Base-by-base conservation (phyloP, 2,797 vertebrate species). In the Catharus ustulatus region DNA sequence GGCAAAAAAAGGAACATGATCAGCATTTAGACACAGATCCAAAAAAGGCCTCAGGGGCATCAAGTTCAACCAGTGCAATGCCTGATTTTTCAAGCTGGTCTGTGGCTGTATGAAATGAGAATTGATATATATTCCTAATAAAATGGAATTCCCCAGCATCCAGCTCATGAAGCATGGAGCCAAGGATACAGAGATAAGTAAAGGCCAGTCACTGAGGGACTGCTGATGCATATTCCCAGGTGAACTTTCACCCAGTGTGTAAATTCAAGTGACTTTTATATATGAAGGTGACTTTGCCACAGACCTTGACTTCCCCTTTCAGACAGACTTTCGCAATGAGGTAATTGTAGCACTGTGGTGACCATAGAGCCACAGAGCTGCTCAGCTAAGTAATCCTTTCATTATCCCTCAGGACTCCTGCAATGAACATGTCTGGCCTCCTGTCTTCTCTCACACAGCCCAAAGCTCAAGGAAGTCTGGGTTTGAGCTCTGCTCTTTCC, bases 221-320 rank as follows among this genome's bases (percentile, higher is more conserved):
- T 49, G 36, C 62, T 72, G 69, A 91, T 30, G 14, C 14, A 6
- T 20, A 54, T 46, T 78, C 23, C 54, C 36, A 36, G 19, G 10
- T 2, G 2, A 81, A 55, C 26, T n/a, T 84, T 48, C 4, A 14
- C 58, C 13, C 43, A 62, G 3, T 2, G 2, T 64, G 27, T 66
- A 62, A 42, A 27, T 57, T 68, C 16, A 69, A 85, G 16, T 26
- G 13, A 52, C 34, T 82, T 78, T 46, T 13, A 19, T 36, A 26
- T 40, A 74, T 61, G 64, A 89, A 83, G n/a, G 5, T 62, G 42
- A 73, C 59, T 62, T 94, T 82, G 45, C 59, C 24, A 0, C 85
- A 91, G 83, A 86, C 52, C 55, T 74, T 71, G 24, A 54, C 59
- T 95, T 96, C 94, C 80, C 7, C 0, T 95, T 95, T 86, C 18